phyloP scores from a whole-genome alignment of 2,797 vertebrate species.

The Scomberomorus guttatus region DNA sequence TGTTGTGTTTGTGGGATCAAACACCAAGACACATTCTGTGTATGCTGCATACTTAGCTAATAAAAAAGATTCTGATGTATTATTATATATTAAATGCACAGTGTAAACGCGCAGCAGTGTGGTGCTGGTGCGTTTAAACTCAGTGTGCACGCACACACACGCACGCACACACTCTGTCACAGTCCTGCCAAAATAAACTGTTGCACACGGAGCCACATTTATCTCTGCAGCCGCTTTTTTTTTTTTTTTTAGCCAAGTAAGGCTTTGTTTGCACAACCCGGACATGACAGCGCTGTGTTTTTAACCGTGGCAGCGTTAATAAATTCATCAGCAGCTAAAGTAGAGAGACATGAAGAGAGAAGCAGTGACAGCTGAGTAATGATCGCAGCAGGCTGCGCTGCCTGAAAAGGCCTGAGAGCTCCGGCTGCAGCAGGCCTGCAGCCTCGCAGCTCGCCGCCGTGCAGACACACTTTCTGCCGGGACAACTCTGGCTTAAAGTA shows the following conservation, averaged over 20 bases:
- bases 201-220: conserved; percentile 78
- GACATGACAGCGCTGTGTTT: conserved; percentile 57
- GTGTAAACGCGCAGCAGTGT: not conserved
- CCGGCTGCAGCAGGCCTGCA: conserved; percentile 71
- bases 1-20: too few relatives aligned
- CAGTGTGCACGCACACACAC: conserved; percentile 2
- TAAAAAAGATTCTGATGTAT: too few relatives aligned
- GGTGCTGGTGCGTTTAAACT: not conserved
- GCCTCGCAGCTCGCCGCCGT: conserved; percentile 59
- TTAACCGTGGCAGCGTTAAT: conserved; percentile 12
- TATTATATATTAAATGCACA: not conserved
- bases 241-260: conserved; percentile 62
- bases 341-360: not conserved
- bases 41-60: not conserved
- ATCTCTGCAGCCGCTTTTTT: conserved; percentile 57
- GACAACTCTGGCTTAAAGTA: conserved; percentile 76
- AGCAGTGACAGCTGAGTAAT: conserved; percentile 48
- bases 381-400: conserved; percentile 36
- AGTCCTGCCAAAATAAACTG: conserved; percentile 78
- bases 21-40: too few relatives aligned
- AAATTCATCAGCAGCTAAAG: not conserved
- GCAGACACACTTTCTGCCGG: conserved; percentile 57
- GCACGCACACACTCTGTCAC: conserved; percentile 41
- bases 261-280: conserved; percentile 51
- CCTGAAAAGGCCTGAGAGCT: conserved; percentile 59